Conservation (phyloP, 2,888 invertebrate species). For the Aproaerema taeniolella region DNA sequence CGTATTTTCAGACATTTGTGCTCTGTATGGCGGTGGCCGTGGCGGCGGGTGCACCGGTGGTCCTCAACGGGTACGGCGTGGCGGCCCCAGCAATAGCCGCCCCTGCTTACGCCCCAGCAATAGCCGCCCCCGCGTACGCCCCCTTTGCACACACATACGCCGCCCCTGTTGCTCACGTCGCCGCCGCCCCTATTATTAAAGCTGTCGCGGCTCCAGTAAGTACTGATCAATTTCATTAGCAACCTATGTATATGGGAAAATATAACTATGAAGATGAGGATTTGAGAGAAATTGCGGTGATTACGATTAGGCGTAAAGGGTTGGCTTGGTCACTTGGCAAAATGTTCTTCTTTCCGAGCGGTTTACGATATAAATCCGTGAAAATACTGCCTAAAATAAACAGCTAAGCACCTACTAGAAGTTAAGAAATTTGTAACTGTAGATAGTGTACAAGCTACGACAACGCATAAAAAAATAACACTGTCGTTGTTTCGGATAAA, state of each 20-base stretch:
- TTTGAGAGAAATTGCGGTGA: too few relatives aligned
- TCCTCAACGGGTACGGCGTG: constrained; percentile 28
- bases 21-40: constrained; percentile 58
- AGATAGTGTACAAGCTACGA: too few relatives aligned
- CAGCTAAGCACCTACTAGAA: background rate
- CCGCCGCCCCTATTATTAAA: constrained; percentile 18
- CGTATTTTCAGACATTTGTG: constrained; percentile 44
- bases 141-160: constrained; percentile 9
- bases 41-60: constrained; percentile 50
- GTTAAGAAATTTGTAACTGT: too few relatives aligned
- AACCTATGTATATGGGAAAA: background rate
- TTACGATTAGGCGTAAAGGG: too few relatives aligned
- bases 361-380: background rate
- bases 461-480: too few relatives aligned
- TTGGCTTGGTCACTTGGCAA: too few relatives aligned
- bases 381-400: background rate
- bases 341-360: too few relatives aligned
- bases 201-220: constrained; percentile 45
- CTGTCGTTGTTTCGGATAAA: too few relatives aligned
- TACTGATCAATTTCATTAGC: background rate
- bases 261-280: too few relatives aligned
- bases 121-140: constrained; percentile 4
- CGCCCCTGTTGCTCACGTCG: constrained; percentile 15
- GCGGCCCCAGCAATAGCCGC: constrained; percentile 3
- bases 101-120: constrained; percentile 1